Evolutionary conservation across 2,113 vertebrate species (phyloP).

Genomic region (Sturnus vulgaris): DNA sequence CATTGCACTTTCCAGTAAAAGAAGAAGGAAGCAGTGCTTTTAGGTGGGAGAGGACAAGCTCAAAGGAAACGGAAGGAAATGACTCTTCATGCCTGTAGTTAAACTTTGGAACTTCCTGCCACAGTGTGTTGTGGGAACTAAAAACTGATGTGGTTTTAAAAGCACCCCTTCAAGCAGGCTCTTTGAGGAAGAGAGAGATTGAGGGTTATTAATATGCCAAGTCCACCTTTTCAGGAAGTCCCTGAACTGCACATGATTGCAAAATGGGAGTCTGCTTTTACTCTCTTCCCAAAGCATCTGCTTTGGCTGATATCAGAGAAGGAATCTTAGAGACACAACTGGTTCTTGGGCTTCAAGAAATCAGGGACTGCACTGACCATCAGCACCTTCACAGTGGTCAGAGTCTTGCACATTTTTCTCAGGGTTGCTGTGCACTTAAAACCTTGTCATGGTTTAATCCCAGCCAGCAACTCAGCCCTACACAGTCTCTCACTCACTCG

Average conservation of each 20-base stretch:
- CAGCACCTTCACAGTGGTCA: background rate
- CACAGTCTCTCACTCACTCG: background rate
- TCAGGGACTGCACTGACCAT: background rate
- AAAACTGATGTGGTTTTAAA: conserved; percentile 13
- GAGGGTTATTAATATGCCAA: background rate
- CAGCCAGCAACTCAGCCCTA: background rate
- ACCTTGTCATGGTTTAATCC: background rate
- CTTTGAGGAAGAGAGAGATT: background rate
- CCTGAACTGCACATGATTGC: background rate
- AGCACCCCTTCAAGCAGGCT: background rate
- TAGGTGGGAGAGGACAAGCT: background rate
- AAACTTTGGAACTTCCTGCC: conserved; percentile 47
- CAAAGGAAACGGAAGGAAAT: conserved; percentile 28
- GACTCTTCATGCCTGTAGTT: background rate
- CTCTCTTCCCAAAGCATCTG: background rate
- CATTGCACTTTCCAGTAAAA: background rate
- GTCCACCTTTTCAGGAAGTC: background rate
- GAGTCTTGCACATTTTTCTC: background rate
- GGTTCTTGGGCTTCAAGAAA: background rate
- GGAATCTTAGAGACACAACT: background rate
- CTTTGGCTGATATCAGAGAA: background rate
- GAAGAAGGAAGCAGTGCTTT: background rate
- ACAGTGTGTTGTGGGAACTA: background rate
- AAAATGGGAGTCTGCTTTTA: background rate
- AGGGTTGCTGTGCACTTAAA: background rate